Conservation (phyloP, 2,888 invertebrate species). For the Dicyrtomina minuta region DNA sequence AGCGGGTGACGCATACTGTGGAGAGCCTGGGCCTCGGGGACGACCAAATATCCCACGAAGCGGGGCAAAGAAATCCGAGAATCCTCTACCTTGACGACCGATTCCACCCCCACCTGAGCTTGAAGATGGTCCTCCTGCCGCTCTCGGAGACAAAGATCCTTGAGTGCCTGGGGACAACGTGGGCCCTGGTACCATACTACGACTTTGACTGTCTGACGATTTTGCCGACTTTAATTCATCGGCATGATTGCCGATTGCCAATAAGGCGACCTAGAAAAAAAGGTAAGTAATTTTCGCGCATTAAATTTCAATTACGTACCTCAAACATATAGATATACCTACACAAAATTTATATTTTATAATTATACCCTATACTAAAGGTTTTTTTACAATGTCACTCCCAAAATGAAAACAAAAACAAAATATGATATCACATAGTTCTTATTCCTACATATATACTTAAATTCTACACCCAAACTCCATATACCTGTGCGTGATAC, state of each 20-base stretch:
- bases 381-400: background rate
- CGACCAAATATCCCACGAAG: slow-evolving; percentile 28
- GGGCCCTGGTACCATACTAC: background rate
- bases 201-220: background rate
- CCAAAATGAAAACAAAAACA: background rate
- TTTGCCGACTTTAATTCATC: background rate
- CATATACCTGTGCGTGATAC: too few relatives aligned
- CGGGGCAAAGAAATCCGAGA: slow-evolving; percentile 36
- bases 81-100: slow-evolving; percentile 21
- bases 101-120: background rate
- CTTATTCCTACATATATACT: too few relatives aligned
- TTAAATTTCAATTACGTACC: background rate
- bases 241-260: slow-evolving; percentile 29
- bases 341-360: too few relatives aligned
- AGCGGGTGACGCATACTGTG: background rate
- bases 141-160: background rate
- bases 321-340: too few relatives aligned
- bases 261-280: slow-evolving; percentile 26
- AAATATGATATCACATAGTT: background rate
- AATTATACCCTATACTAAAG: too few relatives aligned
- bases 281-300: background rate
- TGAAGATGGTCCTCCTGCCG: background rate
- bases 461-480: too few relatives aligned
- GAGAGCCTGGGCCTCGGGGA: slow-evolving; percentile 4
- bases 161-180: background rate